phyloP scores from a whole-genome alignment of 2,797 vertebrate genomes.

The Natrix natrix region DNA sequence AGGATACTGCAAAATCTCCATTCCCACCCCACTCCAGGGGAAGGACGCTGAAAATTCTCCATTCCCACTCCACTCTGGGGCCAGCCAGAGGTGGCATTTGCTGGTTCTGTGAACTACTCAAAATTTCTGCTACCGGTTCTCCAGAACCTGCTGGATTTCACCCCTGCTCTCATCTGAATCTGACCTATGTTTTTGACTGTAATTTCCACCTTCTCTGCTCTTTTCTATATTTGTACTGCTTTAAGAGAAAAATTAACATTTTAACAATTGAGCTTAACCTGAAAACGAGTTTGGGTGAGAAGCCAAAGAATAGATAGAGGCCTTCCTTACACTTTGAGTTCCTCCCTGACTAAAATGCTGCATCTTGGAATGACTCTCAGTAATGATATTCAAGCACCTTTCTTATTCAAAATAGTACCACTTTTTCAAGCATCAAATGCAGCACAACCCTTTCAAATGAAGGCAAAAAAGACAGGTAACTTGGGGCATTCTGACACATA shows the following conservation, averaged over 20 bases:
- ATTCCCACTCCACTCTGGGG: no score
- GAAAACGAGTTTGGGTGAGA: constrained; percentile 38
- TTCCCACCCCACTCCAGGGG: no score
- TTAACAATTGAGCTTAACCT: constrained; percentile 31
- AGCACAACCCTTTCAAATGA: constrained; percentile 56
- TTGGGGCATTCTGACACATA: constrained; percentile 39
- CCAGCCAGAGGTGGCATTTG: no score
- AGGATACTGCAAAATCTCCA: no score
- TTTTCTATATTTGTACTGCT: constrained; percentile 18
- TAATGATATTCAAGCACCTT: constrained; percentile 40
- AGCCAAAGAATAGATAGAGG: constrained; percentile 16
- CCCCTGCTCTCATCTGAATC: no score
- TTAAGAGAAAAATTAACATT: constrained; percentile 42
- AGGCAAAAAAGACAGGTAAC: constrained; percentile 48
- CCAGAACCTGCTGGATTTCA: no score
- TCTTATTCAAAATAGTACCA: constrained; percentile 53
- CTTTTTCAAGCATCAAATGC: constrained; percentile 43
- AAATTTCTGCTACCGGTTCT: no score
- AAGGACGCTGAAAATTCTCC: no score
- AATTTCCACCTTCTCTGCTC: background rate
- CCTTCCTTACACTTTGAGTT: constrained; percentile 24
- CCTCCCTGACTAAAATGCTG: constrained; percentile 1
- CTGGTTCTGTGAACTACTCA: no score
- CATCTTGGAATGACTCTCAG: constrained; percentile 27
- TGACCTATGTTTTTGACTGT: background rate